These are phyloP conservation scores for Caranx ignobilis DNA, from an alignment of 2,113 vertebrate species.

Conservation along the genomic window DNA sequence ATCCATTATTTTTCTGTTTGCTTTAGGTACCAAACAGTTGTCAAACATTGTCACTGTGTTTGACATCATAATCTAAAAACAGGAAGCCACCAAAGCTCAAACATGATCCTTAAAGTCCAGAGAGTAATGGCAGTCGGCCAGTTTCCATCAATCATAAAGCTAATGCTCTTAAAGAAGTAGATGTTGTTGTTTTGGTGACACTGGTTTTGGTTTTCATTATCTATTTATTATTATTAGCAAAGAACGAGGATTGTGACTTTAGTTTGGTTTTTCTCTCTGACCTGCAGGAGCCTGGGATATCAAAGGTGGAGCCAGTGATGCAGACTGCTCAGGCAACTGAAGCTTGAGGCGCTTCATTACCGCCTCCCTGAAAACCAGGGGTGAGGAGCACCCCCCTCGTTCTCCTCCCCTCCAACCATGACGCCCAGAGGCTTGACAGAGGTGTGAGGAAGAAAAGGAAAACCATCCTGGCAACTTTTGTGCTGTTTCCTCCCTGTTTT, in stretches of 20 bases:
- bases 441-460: constrained; percentile 9
- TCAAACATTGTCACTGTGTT: background rate
- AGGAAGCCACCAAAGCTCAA: too few species aligned
- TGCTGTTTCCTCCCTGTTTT: constrained; percentile 12
- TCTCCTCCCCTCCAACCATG: background rate
- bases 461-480: constrained; percentile 21
- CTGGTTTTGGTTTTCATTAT: background rate
- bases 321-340: constrained; percentile 82
- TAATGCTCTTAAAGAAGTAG: too few species aligned
- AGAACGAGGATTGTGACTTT: background rate
- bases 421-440: constrained; percentile 36
- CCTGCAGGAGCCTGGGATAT: constrained; percentile 82
- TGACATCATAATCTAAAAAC: background rate
- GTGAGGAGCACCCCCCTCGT: constrained; percentile 28
- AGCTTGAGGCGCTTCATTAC: constrained; percentile 31
- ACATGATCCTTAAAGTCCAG: too few species aligned
- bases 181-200: too few species aligned
- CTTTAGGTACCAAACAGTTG: too few species aligned
- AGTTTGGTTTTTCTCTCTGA: background rate
- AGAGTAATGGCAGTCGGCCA: too few species aligned
- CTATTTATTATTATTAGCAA: background rate
- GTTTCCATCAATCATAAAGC: too few species aligned
- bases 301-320: constrained; percentile 76
- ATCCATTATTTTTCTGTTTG: background rate
- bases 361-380: constrained; percentile 11